Evolutionary conservation across 2,797 vertebrate genomes (phyloP), one percentile per base, ranked within the genome.

Genomic region (Labeo calbasu): DNA sequence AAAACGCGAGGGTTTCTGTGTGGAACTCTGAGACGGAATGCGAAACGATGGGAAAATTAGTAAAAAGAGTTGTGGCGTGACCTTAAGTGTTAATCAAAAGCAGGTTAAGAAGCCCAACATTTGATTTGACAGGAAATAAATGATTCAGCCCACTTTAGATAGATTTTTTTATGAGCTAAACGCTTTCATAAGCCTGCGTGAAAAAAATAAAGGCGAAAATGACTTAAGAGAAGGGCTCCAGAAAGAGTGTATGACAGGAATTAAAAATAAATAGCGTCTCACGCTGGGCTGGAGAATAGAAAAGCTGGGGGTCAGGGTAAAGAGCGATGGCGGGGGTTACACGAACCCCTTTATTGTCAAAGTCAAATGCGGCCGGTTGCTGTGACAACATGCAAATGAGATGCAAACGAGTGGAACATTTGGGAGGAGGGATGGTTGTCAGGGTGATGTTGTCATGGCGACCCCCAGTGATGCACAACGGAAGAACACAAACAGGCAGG

Each of bases 361-460:
- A 94, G 93, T 94, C 92, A 95, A 94, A 94, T 89, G 90, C 87
- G 75, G 86, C 87, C 6, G 71, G 92, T 94, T 84, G 90, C 93
- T 92, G 77, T 75, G 91, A 92, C 93, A 93, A 93, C 93, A 95
- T 95, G 93, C 92, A 95, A 95, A 95, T 95, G 85, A 91, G 82
- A 94, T 95, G 93, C 91, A 95, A 95, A 96, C 90, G 82, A 93
- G 90, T 75, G 36, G 90, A 92, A 93, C 91, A 87, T 78, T 90
- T 88, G 50, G 88, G 90, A 83, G 86, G 90, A 90, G 91, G 91
- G 85, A 86, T 40, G 89, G 91, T 91, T 92, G 91, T 92, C 87
- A 88, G 85, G 92, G 91, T 91, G 91, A 92, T 43, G 93, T 94
- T 94, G 93, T 93, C 93, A 94, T 94, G 93, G 93, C 86, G 92